Evolutionary conservation across 1,140 invertebrate species (phyloP), one percentile per base, ranked within the genome.

Genomic region (Solenopsis invicta): DNA sequence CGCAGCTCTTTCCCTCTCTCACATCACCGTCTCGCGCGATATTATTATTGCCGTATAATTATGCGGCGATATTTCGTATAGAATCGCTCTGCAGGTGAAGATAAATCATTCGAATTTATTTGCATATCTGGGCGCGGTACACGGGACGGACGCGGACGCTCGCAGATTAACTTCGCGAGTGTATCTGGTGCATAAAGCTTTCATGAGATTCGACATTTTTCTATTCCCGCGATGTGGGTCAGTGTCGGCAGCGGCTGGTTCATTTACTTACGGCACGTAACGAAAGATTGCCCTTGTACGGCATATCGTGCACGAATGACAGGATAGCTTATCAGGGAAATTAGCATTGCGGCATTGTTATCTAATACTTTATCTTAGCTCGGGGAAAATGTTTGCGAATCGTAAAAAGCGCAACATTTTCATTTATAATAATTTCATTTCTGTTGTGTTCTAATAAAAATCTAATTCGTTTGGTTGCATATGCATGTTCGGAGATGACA

Each of bases 141-240:
- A 9, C 16, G 37, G 13, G n/a, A 16, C 64, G 5, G 37, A 21
- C 61, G 52, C 64, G 5, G 37, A 21, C 61, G 52, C 48, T 24
- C 61, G 29, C 13, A 18, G n/a, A 56, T 61, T 48, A 75, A 61
- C 24, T 48, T 61, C 13, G 54, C 80, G 18, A 34, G 18, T 74
- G 69, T 75, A 61, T 59, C 10, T 21, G 13, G 24, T 72, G 48
- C 52, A 87, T 90, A 62, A 88, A 90, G 87, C 59, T 90, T 91
- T 87, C 84, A 90, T 67, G 62, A 76, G 67, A 88, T 90, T 90
- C 78, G 88, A 90, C 56, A 78, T 69, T 61, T 84, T 91, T 88
- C 84, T 90, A 88, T 90, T 91, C 88, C 71, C 74, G 71, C 87
- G n/a, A 91, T 86, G 77, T 91, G 37, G 90, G 89, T 88, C 90